phyloP scores from a whole-genome alignment of 2,113 vertebrate species.

The Nannobrachium achirus region DNA sequence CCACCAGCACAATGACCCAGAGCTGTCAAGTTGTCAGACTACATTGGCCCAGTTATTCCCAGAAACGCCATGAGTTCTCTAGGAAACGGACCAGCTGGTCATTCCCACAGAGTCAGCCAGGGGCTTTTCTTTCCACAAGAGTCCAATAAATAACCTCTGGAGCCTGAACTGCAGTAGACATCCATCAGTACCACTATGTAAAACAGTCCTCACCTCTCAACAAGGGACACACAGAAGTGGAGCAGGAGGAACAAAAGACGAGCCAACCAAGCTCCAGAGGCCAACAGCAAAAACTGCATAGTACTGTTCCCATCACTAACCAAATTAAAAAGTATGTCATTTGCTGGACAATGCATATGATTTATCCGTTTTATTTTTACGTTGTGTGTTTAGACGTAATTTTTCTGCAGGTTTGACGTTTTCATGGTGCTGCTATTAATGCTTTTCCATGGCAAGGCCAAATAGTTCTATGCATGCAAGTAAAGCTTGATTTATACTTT shows the following conservation, averaged over 20 bases:
- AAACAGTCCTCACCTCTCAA: conserved; percentile 17
- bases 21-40: conserved; percentile 14
- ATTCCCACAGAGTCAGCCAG: conserved; percentile 26
- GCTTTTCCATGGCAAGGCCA: no score
- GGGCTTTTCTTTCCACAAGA: conserved; percentile 24
- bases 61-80: conserved; percentile 43
- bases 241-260: not conserved
- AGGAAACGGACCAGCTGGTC: conserved; percentile 38
- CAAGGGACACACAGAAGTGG: not conserved
- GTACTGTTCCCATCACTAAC: not conserved
- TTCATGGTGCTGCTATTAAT: no score
- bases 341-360: not conserved
- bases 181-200: conserved; percentile 2
- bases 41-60: conserved; percentile 36
- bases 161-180: not conserved
- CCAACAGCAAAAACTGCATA: not conserved
- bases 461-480: no score
- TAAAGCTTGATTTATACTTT: no score
- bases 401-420: no score
- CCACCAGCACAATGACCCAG: not conserved
- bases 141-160: conserved; percentile 42
- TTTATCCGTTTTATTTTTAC: no score
- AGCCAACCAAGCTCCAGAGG: not conserved
- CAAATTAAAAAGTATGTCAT: not conserved
- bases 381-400: no score